Evolutionary conservation across 1,140 invertebrate genomes (phyloP).

Genomic region (Drosophila tristis): DNA sequence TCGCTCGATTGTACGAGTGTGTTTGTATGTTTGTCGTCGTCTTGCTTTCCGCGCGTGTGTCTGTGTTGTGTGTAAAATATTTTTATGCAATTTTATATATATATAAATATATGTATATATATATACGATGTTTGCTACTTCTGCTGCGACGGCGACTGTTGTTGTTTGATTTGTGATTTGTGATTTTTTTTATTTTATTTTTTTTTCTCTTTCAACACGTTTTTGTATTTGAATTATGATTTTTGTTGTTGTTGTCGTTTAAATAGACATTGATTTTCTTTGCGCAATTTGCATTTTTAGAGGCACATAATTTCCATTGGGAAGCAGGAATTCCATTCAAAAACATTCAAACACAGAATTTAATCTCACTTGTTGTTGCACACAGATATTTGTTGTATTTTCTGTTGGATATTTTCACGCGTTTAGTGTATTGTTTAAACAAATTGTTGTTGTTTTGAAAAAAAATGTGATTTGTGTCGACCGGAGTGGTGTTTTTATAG

Average conservation of each 20-base stretch:
- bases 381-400: no score
- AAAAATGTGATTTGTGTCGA: background rate
- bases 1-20: conserved; percentile 21
- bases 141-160: conserved; percentile 22
- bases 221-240: conserved; percentile 76
- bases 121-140: conserved; percentile 38
- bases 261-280: conserved; percentile 81
- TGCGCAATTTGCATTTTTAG: conserved; percentile 80
- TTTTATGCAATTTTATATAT: conserved; percentile 80
- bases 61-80: conserved; percentile 61
- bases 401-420: no score
- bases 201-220: conserved; percentile 72
- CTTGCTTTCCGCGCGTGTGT: background rate
- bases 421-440: no score
- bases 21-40: conserved; percentile 6
- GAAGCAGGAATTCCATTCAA: conserved; percentile 69
- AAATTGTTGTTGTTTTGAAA: no score
- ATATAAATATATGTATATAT: conserved; percentile 36
- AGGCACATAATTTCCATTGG: conserved; percentile 79
- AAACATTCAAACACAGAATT: conserved; percentile 49
- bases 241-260: conserved; percentile 61
- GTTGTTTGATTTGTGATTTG: conserved; percentile 52
- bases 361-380: conserved; percentile 9
- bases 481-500: conserved; percentile 12
- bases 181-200: conserved; percentile 34